Evolutionary conservation across 1,140 invertebrate genomes (phyloP).

Genomic region (Lasioglossum albipes): DNA sequence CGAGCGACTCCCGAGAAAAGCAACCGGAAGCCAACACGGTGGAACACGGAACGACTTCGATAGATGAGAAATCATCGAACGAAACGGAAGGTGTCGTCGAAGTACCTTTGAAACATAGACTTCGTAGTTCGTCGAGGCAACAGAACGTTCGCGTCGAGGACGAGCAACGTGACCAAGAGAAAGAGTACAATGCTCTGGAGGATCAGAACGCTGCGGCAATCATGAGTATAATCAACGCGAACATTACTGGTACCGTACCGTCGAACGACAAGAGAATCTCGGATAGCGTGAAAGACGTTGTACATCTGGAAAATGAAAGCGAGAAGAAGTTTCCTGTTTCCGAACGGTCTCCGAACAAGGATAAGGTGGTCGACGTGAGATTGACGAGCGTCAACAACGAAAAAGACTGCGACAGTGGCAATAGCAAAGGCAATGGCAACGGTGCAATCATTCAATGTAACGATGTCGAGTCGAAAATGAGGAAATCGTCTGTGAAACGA

Average conservation of each 20-base stretch:
- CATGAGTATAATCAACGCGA: constrained; percentile 74
- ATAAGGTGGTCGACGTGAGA: constrained; percentile 19
- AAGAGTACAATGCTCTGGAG: constrained; percentile 62
- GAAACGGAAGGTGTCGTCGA: constrained; percentile 36
- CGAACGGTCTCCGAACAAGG: constrained; percentile 1
- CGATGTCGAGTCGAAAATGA: constrained; percentile 33
- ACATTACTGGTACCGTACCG: constrained; percentile 49
- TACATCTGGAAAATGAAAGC: background rate
- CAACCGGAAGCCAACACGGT: constrained; percentile 12
- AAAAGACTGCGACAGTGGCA: background rate
- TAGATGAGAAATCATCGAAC: background rate
- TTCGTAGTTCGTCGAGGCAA: constrained; percentile 70
- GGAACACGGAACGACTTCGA: constrained; percentile 10
- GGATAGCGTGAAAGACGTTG: constrained; percentile 18
- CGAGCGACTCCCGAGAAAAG: constrained; percentile 31
- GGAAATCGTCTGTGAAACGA: constrained; percentile 43
- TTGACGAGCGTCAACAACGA: background rate
- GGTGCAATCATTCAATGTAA: background rate
- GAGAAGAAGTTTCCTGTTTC: constrained; percentile 13
- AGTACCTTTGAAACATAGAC: constrained; percentile 70
- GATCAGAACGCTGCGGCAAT: constrained; percentile 76
- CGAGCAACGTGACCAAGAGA: constrained; percentile 50
- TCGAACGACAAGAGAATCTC: constrained; percentile 28
- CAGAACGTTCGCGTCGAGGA: constrained; percentile 61
- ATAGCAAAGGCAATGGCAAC: background rate